Percentiles rank a stretch among this genome's conserved stretches.
Evolutionary conservation across 1,140 invertebrate genomes (phyloP).

Genomic region (Diuraphis noxia): DNA sequence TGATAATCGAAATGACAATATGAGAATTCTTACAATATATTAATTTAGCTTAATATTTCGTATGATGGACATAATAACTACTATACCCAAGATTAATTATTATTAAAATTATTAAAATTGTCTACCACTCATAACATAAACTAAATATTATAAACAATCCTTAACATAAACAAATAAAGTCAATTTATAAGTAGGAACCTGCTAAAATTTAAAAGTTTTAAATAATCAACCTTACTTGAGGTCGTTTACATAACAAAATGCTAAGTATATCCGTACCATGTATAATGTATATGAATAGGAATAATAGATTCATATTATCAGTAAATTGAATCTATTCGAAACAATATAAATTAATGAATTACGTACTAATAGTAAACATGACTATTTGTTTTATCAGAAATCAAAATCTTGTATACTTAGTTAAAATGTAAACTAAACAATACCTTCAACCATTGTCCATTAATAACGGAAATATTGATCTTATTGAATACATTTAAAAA

Average conservation of each 20-base stretch:
- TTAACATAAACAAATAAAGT: neutral
- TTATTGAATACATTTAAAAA: no score
- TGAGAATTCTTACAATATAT: neutral
- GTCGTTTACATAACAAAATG: neutral
- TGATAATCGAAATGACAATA: neutral
- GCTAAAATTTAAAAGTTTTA: neutral
- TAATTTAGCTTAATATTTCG: neutral
- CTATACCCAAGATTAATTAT: neutral
- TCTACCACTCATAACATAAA: neutral
- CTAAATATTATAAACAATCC: neutral
- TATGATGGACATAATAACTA: neutral
- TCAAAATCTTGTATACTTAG: neutral
- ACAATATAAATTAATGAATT: neutral
- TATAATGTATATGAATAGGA: neutral
- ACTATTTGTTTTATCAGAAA: neutral
- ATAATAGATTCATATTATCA: neutral
- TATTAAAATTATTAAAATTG: neutral
- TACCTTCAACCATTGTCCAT: no score
- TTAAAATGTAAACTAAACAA: neutral
- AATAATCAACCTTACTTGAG: neutral
- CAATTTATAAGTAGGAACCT: neutral
- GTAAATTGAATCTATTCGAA: neutral
- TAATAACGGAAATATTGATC: no score
- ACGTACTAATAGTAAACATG: neutral
- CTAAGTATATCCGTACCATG: fast-evolving